These are phyloP conservation scores for Brachionus paranguensis DNA, from an alignment of 1,140 invertebrate genomes.

Conservation along the genomic window DNA sequence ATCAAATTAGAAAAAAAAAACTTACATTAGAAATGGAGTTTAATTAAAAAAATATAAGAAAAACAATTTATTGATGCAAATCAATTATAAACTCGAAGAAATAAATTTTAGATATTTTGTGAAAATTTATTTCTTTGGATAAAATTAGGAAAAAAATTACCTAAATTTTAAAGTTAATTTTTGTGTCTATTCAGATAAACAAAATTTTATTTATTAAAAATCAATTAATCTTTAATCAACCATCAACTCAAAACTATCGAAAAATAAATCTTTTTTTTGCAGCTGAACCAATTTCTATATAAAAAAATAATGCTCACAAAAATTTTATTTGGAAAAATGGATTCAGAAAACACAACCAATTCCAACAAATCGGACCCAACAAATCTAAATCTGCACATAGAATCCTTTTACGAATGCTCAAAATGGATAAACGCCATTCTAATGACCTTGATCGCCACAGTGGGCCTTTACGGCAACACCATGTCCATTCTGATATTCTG, in stretches of 20 bases:
- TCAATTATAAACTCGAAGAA: no score
- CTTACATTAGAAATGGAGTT: no score
- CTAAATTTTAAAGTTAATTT: not conserved
- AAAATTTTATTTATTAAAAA: not conserved
- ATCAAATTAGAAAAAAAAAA: no score
- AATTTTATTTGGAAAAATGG: not conserved
- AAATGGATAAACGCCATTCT: constrained; percentile 17
- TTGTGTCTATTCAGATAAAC: not conserved
- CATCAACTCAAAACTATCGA: not conserved
- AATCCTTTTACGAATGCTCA: not conserved
- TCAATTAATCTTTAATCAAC: not conserved
- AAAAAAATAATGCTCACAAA: not conserved
- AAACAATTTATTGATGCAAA: no score
- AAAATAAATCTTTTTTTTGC: not conserved
- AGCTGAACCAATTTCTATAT: not conserved
- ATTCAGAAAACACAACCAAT: not conserved
- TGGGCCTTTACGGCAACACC: not conserved
- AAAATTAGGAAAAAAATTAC: not conserved
- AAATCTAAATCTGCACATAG: not conserved
- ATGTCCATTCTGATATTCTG: constrained; percentile 1
- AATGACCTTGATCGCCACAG: not conserved
- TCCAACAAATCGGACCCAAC: not conserved
- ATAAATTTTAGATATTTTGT: no score
- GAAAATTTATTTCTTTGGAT: no score
- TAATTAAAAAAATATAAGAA: no score